Conservation (phyloP, 2,113 vertebrate species). For the Ictidomys tridecemlineatus region DNA sequence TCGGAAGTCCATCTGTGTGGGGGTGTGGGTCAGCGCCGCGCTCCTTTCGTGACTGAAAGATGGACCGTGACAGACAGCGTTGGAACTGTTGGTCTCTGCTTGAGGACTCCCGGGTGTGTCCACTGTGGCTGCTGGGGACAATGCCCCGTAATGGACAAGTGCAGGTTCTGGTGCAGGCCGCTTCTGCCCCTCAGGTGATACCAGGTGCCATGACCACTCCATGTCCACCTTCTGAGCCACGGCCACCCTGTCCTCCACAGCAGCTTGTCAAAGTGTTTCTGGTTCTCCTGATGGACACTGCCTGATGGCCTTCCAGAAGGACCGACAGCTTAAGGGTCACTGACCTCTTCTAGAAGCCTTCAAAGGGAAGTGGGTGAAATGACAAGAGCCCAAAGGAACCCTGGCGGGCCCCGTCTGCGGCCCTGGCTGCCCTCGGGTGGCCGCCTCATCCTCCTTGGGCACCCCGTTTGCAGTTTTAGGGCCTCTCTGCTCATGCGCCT, state of each 20-base stretch:
- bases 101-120: too few relatives aligned
- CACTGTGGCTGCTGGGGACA: too few relatives aligned
- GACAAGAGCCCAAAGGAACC: fast-evolving
- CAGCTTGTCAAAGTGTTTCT: fast-evolving
- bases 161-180: too few relatives aligned
- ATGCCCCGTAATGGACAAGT: too few relatives aligned
- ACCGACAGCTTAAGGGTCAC: too few relatives aligned
- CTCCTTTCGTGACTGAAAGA: too few relatives aligned
- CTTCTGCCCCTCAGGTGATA: background rate
- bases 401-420: fast-evolving
- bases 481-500: fast-evolving
- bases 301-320: background rate
- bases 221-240: fast-evolving
- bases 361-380: fast-evolving
- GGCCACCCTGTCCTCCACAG: background rate
- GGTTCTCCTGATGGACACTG: fast-evolving
- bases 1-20: too few relatives aligned
- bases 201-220: fast-evolving
- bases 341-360: background rate
- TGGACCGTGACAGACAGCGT: too few relatives aligned
- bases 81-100: too few relatives aligned
- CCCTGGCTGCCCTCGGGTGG: too few relatives aligned
- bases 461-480: background rate
- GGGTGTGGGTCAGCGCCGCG: too few relatives aligned
- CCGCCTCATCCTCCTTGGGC: fast-evolving